phyloP scores from a whole-genome alignment of 2,797 vertebrate genomes.

The Alfaro cultratus region DNA sequence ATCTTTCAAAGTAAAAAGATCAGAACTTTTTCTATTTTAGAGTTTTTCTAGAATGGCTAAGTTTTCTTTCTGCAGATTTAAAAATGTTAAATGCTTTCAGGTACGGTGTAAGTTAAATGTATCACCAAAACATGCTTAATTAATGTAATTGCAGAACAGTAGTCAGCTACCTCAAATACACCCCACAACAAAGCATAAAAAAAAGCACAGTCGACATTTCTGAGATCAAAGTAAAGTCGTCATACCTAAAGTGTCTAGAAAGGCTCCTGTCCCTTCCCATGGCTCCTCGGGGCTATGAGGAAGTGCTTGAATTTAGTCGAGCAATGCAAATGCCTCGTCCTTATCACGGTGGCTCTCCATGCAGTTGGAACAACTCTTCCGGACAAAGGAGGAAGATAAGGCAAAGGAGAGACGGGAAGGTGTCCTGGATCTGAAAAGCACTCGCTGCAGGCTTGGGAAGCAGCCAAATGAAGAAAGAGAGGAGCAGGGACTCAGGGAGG shows the following conservation, averaged over 20 bases:
- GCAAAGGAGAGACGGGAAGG: conserved; percentile 28
- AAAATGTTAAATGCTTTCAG: not conserved
- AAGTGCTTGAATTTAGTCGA: conserved; percentile 58
- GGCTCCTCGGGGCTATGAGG: conserved; percentile 64
- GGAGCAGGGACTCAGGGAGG: conserved; percentile 45
- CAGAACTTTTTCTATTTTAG: not conserved
- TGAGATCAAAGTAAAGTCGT: conserved; percentile 52
- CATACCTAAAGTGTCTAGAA: conserved; percentile 95
- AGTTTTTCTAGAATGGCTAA: not conserved
- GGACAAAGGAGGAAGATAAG: conserved; percentile 39
- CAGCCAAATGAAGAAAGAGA: conserved; percentile 52
- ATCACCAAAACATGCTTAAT: conserved; percentile 20
- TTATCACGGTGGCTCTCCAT: conserved; percentile 59
- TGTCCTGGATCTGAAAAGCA: conserved; percentile 55
- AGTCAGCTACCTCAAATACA: conserved; percentile 22
- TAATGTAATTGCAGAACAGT: conserved; percentile 8
- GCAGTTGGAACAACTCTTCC: conserved; percentile 51
- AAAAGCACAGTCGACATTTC: conserved; percentile 20
- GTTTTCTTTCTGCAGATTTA: conserved; percentile 3
- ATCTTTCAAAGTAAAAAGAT: not conserved
- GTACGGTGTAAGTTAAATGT: conserved; percentile 3
- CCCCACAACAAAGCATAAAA: conserved; percentile 46
- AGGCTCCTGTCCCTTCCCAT: conserved; percentile 93
- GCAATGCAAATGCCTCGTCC: conserved; percentile 49
- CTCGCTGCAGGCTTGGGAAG: conserved; percentile 55